Evolutionary conservation across 2,113 vertebrate genomes (phyloP), one percentile per base, ranked within the genome.

Genomic region (Progne subis): DNA sequence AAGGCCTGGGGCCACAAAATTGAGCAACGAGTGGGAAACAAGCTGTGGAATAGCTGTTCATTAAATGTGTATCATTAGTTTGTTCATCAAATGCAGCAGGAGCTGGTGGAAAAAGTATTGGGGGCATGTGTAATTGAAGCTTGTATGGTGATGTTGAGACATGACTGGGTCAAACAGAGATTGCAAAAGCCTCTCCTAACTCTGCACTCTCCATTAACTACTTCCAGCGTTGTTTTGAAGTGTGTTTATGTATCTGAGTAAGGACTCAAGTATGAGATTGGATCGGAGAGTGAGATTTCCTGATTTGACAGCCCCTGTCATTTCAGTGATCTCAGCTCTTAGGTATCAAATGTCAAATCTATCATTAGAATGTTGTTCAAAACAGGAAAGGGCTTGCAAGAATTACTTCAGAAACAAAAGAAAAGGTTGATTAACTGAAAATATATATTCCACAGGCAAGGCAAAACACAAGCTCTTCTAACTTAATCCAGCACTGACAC

Each of bases 1-100:
- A 82, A 89, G 69, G 81, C 96, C 94, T 11, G 32, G 16, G 83
- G 96, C 77, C 65, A 79, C 61, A 67, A 67, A 91, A 91, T 82
- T 0, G 7, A 94, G 78, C 80, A 41, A 17, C 0, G 24, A 81
- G 79, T 16, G 46, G 79, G 72, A 52, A 91, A 86, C n/a, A 56
- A 92, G 86, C 81, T 76, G 74, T 34, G 11, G 77, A 93, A 53
- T 14, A 61, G 80, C 69, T 71, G 34, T 43, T 92, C 69, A 21
- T 78, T 88, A 61, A 86, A 63, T 2, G 2, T 1, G 3, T 57
- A 41, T 34, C 52, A 5, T 63, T 44, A 12, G 39, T 71, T 26
- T 55, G 64, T 24, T 78, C 59, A 37, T n/a, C 0, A 0, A 57
- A 50, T 39, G 28, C 18, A 61, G 68, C 28, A 59, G 60, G 17